Conservation (phyloP, 2,113 vertebrate species). For the Alexandromys fortis region DNA sequence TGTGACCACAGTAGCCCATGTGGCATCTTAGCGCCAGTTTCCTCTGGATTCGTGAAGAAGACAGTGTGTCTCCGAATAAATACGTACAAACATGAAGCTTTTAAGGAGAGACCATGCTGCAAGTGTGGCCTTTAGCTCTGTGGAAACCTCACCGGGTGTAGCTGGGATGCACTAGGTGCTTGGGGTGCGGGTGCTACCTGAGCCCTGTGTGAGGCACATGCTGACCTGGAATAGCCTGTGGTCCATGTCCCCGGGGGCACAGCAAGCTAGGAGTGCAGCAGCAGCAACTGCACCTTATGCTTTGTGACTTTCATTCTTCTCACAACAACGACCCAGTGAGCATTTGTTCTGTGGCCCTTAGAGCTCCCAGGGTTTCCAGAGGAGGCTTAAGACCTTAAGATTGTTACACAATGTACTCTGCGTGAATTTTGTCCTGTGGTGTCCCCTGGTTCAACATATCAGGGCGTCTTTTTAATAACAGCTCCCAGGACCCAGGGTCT, state of each 20-base stretch:
- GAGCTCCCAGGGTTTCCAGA: background rate
- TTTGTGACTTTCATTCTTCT: background rate
- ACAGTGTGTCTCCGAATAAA: background rate
- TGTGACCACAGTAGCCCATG: rapidly evolving
- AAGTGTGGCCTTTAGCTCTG: background rate
- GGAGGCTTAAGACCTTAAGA: background rate
- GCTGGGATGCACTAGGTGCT: rapidly evolving
- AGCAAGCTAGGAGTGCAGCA: background rate
- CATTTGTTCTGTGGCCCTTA: rapidly evolving
- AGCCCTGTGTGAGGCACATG: rapidly evolving
- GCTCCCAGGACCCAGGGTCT: background rate
- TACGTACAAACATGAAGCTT: background rate
- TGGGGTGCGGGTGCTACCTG: rapidly evolving
- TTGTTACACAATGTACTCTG: background rate
- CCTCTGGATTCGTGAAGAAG: background rate
- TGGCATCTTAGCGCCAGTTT: rapidly evolving
- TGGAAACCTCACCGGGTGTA: background rate
- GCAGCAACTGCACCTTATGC: rapidly evolving
- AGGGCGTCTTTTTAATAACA: no score
- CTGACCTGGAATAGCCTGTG: rapidly evolving
- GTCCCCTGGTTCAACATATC: rapidly evolving
- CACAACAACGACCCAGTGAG: no score
- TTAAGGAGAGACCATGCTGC: background rate
- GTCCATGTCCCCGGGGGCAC: background rate
- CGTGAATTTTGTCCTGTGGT: rapidly evolving